A percentile compares a stretch with the other conserved stretches of the same genome.
phyloP scores from a whole-genome alignment of 2,888 invertebrate species.

The Rotaria magnacalcarata region DNA sequence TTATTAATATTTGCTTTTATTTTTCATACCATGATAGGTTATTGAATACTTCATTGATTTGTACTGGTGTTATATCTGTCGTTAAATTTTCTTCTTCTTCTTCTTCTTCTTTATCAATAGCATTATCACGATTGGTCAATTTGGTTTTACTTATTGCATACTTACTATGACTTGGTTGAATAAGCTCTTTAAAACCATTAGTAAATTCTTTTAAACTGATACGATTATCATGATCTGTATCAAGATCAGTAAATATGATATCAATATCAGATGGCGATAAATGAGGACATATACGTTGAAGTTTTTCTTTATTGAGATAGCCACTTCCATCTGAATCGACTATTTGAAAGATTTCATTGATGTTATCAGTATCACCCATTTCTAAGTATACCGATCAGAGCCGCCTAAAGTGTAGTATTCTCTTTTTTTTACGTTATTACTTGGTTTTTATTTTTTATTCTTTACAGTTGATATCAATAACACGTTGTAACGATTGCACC shows the following conservation, averaged over 20 bases:
- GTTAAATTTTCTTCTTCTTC: neutral
- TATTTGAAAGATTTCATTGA: neutral
- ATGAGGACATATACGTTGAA: constrained; percentile 12
- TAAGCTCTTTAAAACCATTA: constrained; percentile 25
- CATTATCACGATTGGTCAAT: neutral
- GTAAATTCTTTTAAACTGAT: neutral
- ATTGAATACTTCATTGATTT: constrained; percentile 25
- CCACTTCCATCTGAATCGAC: constrained; percentile 16
- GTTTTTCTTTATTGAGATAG: constrained; percentile 30
- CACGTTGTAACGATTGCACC: neutral
- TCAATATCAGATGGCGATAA: neutral
- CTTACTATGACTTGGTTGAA: neutral
- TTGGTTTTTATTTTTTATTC: neutral
- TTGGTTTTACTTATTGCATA: neutral
- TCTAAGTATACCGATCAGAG: neutral
- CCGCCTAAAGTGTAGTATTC: neutral
- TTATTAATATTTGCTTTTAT: neutral
- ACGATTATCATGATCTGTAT: constrained; percentile 10
- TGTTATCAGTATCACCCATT: neutral
- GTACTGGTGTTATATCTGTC: neutral
- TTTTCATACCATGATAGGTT: constrained; percentile 10
- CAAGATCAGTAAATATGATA: constrained; percentile 10
- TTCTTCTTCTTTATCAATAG: neutral
- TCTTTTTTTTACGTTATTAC: neutral
- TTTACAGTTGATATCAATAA: neutral